phyloP scores from a whole-genome alignment of 1,140 invertebrate species.

The Danaus melanippus region DNA sequence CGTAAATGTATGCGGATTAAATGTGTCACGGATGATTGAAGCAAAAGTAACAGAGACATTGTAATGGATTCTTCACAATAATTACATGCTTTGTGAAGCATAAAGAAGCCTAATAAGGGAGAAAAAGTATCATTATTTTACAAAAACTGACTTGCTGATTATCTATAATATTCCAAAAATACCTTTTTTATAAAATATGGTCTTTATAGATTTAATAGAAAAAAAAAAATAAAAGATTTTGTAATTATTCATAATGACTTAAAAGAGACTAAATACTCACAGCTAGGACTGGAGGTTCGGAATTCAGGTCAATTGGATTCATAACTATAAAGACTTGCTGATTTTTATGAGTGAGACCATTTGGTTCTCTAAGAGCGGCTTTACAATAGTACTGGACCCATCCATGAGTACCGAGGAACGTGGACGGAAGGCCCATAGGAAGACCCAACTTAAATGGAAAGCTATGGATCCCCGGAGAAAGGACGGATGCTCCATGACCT shows the following conservation, averaged over 20 bases:
- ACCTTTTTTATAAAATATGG: no score
- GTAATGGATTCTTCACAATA: no score
- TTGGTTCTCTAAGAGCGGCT: constrained; percentile 89
- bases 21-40: no score
- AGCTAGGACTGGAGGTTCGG: constrained; percentile 89
- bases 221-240: neutral
- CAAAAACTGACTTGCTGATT: no score
- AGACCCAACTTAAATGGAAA: constrained; percentile 95
- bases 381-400: constrained; percentile 98
- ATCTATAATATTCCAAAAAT: no score
- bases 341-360: constrained; percentile 93
- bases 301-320: constrained; percentile 95
- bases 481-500: constrained; percentile 85
- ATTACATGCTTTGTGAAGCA: no score
- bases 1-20: no score
- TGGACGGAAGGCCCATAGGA: constrained; percentile 91
- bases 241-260: constrained; percentile 3
- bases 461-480: constrained; percentile 96
- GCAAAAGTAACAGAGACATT: no score
- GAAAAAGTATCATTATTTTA: no score
- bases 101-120: no score
- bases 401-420: constrained; percentile 93
- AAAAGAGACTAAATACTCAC: constrained; percentile 73
- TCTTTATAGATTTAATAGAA: no score
- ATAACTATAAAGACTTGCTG: constrained; percentile 97